Conservation (phyloP, 2,888 invertebrate genomes). For the Nesidiocoris tenuis region DNA sequence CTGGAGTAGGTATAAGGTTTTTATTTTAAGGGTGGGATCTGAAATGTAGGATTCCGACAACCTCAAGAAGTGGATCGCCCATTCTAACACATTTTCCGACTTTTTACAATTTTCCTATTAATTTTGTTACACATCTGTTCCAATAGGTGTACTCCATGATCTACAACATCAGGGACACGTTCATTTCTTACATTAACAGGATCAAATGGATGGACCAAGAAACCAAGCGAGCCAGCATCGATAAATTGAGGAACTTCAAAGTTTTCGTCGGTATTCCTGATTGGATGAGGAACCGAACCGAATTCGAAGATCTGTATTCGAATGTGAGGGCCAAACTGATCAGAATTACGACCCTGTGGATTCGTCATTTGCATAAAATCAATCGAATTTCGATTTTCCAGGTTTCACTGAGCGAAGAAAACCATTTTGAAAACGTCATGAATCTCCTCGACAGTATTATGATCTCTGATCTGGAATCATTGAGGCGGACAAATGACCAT, state of each 20-base stretch:
- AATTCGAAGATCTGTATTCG: conserved; percentile 70
- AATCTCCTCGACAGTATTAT: conserved; percentile 28
- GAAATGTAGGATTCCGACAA: no score
- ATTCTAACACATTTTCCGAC: no score
- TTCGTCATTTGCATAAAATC: conserved; percentile 1
- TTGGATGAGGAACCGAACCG: conserved; percentile 67
- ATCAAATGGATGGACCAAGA: conserved; percentile 78
- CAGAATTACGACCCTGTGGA: background rate
- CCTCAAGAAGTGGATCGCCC: no score
- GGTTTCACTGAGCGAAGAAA: conserved; percentile 22
- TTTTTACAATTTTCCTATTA: no score
- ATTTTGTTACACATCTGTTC: no score
- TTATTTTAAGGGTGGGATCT: no score
- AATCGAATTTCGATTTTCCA: no score
- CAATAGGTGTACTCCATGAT: conserved; percentile 26
- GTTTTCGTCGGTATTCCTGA: conserved; percentile 80
- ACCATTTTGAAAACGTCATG: conserved; percentile 18
- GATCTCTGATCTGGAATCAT: conserved; percentile 8
- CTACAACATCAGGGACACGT: conserved; percentile 5
- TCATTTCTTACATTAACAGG: conserved; percentile 55
- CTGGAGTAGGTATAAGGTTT: no score
- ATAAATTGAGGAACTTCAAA: conserved; percentile 68
- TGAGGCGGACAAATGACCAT: conserved; percentile 17
- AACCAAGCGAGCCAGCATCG: conserved; percentile 68
- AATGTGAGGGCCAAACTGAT: conserved; percentile 62